phyloP scores from a whole-genome alignment of 1,140 invertebrate species.

The Anastatus disparis region DNA sequence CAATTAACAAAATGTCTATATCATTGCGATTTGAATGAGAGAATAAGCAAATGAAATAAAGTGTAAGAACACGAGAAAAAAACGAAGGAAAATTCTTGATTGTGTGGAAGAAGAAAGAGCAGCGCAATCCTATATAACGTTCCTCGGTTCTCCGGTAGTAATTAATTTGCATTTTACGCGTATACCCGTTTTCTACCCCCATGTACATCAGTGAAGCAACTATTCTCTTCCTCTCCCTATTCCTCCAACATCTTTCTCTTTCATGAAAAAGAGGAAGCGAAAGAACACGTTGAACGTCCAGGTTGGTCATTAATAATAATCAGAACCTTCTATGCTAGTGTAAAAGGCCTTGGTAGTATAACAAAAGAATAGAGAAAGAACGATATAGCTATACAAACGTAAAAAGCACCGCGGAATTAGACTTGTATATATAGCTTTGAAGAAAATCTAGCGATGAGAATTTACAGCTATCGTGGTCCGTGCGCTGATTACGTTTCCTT shows the following conservation, averaged over 20 bases:
- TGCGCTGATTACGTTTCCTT: slow-evolving; percentile 38
- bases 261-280: too few species aligned
- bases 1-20: not conserved
- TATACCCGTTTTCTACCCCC: not conserved
- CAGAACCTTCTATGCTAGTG: too few species aligned
- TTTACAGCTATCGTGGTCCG: slow-evolving; percentile 25
- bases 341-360: too few species aligned
- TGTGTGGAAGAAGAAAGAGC: too few species aligned
- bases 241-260: too few species aligned
- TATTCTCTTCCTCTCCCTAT: not conserved
- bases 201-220: not conserved
- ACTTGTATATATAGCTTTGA: slow-evolving; percentile 11
- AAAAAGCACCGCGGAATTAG: slow-evolving; percentile 19
- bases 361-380: too few species aligned
- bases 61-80: not conserved
- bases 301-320: slow-evolving; percentile 37
- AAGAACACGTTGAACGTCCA: not conserved
- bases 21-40: slow-evolving; percentile 1
- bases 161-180: slow-evolving; percentile 59
- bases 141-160: slow-evolving; percentile 43
- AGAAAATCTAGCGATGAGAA: slow-evolving; percentile 41
- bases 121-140: too few species aligned
- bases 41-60: not conserved
- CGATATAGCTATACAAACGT: too few species aligned
- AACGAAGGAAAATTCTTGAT: too few species aligned